phyloP scores from a whole-genome alignment of 1,140 invertebrate species.

The Plodia interpunctella region DNA sequence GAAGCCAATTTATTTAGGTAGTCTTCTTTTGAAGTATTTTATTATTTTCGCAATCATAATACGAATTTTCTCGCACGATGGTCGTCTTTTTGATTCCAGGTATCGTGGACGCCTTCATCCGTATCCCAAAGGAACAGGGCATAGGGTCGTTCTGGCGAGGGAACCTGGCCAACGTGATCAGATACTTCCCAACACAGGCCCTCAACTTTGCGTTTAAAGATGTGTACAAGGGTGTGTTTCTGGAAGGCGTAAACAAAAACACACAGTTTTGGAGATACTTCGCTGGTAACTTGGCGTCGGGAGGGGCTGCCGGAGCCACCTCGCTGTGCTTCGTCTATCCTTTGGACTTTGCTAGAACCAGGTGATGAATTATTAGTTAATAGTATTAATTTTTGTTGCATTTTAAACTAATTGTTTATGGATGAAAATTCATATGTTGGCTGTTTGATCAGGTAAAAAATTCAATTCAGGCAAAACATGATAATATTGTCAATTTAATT shows the following conservation, averaged over 20 bases:
- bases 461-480: too few species aligned
- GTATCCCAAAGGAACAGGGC: conserved; percentile 92
- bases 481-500: too few species aligned
- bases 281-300: conserved; percentile 91
- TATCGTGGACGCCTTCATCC: conserved; percentile 91
- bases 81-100: conserved; percentile 71
- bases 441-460: too few species aligned
- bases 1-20: too few species aligned
- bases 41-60: too few species aligned
- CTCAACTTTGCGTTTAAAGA: conserved; percentile 98
- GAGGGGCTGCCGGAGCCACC: conserved; percentile 95
- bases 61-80: background rate
- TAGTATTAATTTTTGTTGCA: too few species aligned
- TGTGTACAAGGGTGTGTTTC: conserved; percentile 90
- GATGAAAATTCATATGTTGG: too few species aligned
- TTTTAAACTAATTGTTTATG: too few species aligned
- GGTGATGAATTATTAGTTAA: conserved; percentile 71
- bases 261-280: conserved; percentile 93
- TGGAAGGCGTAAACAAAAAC: conserved; percentile 91
- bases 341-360: conserved; percentile 95
- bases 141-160: conserved; percentile 93
- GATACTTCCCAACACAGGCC: conserved; percentile 97
- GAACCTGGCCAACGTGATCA: conserved; percentile 94
- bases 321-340: conserved; percentile 98
- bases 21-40: too few species aligned